Base-by-base conservation (phyloP, 2,113 vertebrate genomes). In the Tragelaphus strepsiceros region DNA sequence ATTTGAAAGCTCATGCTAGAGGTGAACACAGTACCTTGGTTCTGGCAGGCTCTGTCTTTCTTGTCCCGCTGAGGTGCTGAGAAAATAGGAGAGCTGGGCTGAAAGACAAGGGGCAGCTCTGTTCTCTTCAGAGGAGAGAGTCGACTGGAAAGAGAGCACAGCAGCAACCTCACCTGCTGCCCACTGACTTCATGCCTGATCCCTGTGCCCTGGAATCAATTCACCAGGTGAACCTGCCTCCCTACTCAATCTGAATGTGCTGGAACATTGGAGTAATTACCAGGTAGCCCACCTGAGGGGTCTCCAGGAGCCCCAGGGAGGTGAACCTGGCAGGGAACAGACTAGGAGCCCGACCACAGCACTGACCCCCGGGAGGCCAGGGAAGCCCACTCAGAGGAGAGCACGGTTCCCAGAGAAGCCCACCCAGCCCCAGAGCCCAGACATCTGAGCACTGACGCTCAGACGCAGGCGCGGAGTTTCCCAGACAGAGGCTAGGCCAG, bases 111-210 rank as follows among this genome's bases (percentile, higher is more conserved):
- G n/a, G 5, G 10, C 67, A 71, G n/a, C 67, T 35, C n/a, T 39
- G n/a, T 39, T 22, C 67, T 39, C 67, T 39, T 71, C 0, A 9
- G 19, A 10, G 64, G 17, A 35, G 62, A 64, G 64, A 21, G n/a
- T 71, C 0, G 1, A 35, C 2, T 0, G 64, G n/a, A 71, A 35
- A 19, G n/a, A 35, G 19, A 22, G 0, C 9, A 71, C 4, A 35
- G 17, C 64, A 0, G n/a, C n/a, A 12, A 0, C 5, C n/a, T 71
- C 67, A 39, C 67, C n/a, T 71, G 67, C 1, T 22, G 67, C 64
- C 17, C 64, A 19, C 3, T 35, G 64, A 22, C n/a, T 5, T 35
- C 22, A 6, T 22, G 64, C 17, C 64, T 0, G 2, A 35, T 35
- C 19, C n/a, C n/a, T 71, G n/a, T 35, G n/a, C 17, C 67, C 67